Base-by-base conservation (phyloP, 2,113 vertebrate species). In the Turdus rufiventris region DNA sequence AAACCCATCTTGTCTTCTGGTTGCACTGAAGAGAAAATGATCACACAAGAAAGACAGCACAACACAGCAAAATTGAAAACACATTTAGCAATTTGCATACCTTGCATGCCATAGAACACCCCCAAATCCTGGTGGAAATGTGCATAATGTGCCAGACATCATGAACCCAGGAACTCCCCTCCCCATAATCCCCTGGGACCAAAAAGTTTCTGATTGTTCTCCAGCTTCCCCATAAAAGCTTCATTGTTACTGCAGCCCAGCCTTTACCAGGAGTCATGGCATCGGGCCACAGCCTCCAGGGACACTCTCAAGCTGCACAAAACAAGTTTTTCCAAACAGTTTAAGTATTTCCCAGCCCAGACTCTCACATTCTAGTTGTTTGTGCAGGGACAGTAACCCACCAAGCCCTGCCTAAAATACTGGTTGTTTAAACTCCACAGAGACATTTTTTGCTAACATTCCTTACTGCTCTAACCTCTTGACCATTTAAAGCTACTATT, bases 101-200 rank as follows among this genome's bases (percentile, higher is more conserved):
- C 94, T 95, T 92, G 83, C 89, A 33, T 96, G 91, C 94, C 93
- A 85, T 61, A 93, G 91, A 97, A 97, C 94, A 93, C 88, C 97
- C 96, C 93, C 92, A 97, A 94, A 96, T 96, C 94, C 95, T 96
- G 94, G 93, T 96, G 95, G 95, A 95, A 92, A 94, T 96, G 94
- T 89, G 77, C 88, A 95, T 70, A 88, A 92, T 93, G 83, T 96
- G 94, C 97, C 94, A 96, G 96, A 96, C 96, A 96, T 96, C 92
- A 97, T 89, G 88, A 97, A 97, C 94, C 94, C 96, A 95, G 95
- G 97, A 96, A 96, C 97, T 97, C 92, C 96, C 91, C 89, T 95
- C 94, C 96, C 95, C 96, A 96, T 95, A 93, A 97, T 95, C 96
- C 94, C 96, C 76, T 2, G 58, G 94, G 97, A 96, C 77, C 9